A percentile compares a stretch with the other conserved stretches of the same genome.
These are phyloP conservation scores for Danio albolineatus DNA, from an alignment of 2,797 vertebrate species.

Conservation along the genomic window DNA sequence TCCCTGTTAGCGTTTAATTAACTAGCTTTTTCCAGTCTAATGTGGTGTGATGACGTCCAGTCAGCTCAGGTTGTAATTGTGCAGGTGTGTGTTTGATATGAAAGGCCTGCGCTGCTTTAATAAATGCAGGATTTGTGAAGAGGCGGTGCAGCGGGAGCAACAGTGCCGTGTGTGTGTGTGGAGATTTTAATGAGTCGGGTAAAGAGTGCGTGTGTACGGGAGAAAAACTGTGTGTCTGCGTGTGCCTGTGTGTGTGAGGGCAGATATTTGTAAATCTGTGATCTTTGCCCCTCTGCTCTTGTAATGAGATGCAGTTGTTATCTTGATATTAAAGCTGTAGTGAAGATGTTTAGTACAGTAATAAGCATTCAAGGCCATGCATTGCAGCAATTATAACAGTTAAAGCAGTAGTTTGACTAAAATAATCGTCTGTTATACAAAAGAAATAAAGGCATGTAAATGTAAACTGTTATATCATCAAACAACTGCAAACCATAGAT, in stretches of 20 bases:
- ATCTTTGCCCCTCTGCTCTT: constrained; percentile 21
- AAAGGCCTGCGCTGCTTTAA: constrained; percentile 2
- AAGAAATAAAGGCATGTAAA: not conserved
- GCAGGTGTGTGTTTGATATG: constrained; percentile 24
- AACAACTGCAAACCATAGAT: not conserved
- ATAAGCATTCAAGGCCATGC: not conserved
- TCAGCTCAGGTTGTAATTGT: constrained; percentile 3
- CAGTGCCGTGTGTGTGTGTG: not conserved
- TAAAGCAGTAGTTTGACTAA: not conserved
- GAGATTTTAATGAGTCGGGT: constrained; percentile 10
- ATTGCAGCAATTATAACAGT: not conserved
- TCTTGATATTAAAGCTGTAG: constrained; percentile 12
- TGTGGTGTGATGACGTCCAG: not conserved
- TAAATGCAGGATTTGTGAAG: constrained; percentile 1
- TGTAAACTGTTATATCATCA: not conserved
- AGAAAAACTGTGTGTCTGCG: not conserved
- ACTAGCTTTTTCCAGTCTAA: constrained; percentile 12
- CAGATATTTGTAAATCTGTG: constrained; percentile 32
- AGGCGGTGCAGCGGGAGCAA: not conserved
- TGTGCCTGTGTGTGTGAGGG: not conserved
- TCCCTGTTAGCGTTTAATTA: not conserved
- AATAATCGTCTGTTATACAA: not conserved
- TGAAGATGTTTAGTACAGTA: constrained; percentile 14
- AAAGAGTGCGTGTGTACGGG: not conserved
- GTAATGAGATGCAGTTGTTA: constrained; percentile 36